phyloP scores from a whole-genome alignment of 2,113 vertebrate genomes.

The Dicrurus megarhynchus region DNA sequence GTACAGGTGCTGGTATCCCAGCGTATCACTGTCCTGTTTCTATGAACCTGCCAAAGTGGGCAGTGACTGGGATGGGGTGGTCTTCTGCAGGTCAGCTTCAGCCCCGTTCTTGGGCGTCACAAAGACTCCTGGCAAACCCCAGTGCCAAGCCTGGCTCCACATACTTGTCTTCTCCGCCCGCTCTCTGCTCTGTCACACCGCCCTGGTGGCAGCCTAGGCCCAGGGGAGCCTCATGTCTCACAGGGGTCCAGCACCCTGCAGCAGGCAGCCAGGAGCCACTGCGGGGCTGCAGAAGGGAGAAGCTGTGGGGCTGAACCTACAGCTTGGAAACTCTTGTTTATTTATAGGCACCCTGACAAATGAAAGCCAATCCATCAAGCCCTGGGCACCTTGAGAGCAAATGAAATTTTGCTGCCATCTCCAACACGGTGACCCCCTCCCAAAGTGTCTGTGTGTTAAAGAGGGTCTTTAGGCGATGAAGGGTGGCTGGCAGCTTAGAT shows the following conservation, averaged over 20 bases:
- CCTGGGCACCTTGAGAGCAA: neutral
- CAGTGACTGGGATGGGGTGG: neutral
- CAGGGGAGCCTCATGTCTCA: rapidly evolving
- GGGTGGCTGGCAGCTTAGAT: constrained; percentile 50
- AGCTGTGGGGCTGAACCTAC: neutral
- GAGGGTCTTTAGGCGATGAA: constrained; percentile 19
- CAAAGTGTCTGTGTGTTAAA: neutral
- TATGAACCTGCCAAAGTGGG: rapidly evolving
- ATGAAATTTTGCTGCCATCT: neutral
- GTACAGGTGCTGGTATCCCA: neutral
- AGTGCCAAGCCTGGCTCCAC: neutral
- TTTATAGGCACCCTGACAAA: neutral
- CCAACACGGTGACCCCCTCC: neutral
- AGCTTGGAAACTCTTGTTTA: neutral
- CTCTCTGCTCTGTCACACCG: neutral
- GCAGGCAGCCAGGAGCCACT: neutral
- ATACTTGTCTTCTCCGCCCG: neutral
- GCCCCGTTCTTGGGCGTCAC: neutral
- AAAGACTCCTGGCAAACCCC: neutral
- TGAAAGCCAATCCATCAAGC: neutral
- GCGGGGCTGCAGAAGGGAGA: neutral
- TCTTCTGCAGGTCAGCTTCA: constrained; percentile 1
- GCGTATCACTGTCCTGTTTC: neutral
- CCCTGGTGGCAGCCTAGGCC: neutral
- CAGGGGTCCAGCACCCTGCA: neutral